A percentile compares a stretch with the other conserved stretches of the same genome.
phyloP scores from a whole-genome alignment of 2,797 vertebrate species.

The Eutrigla gurnardus region DNA sequence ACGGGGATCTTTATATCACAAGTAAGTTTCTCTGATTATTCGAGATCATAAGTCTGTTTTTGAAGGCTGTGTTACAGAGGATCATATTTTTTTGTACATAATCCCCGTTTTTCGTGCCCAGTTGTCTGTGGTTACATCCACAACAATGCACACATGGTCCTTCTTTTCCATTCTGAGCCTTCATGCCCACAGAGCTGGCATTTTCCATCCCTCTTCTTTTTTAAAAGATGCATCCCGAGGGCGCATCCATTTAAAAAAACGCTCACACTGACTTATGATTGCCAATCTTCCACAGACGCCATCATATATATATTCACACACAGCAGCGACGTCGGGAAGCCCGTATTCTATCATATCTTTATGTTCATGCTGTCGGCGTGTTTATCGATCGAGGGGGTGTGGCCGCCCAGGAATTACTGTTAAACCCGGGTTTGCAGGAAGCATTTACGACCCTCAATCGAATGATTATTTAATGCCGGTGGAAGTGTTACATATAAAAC shows the following conservation, averaged over 20 bases:
- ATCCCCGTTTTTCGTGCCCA: not conserved
- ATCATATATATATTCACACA: not conserved
- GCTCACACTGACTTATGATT: slow-evolving; percentile 20
- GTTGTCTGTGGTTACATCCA: not conserved
- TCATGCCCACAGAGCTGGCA: not conserved
- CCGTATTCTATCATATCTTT: slow-evolving; percentile 45
- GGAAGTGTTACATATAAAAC: slow-evolving; percentile 1
- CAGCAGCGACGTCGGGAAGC: slow-evolving; percentile 24
- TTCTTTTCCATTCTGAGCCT: slow-evolving; percentile 6
- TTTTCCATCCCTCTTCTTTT: not conserved
- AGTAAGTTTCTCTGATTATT: not conserved
- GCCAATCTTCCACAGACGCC: slow-evolving; percentile 13
- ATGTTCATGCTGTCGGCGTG: slow-evolving; percentile 28
- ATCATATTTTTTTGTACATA: slow-evolving; percentile 8
- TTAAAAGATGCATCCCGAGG: not conserved
- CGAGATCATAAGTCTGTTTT: not conserved
- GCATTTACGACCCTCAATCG: slow-evolving; percentile 31
- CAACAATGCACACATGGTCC: not conserved
- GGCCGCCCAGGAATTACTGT: slow-evolving; percentile 29
- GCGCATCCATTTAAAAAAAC: not conserved
- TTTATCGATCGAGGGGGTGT: slow-evolving; percentile 30
- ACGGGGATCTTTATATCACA: no score
- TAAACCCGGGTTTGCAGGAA: slow-evolving; percentile 8
- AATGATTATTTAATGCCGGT: slow-evolving; percentile 22
- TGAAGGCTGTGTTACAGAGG: not conserved